These are phyloP conservation scores for Mormyrus hasselquistii DNA, from an alignment of 2,797 vertebrate species.

Conservation along the genomic window DNA sequence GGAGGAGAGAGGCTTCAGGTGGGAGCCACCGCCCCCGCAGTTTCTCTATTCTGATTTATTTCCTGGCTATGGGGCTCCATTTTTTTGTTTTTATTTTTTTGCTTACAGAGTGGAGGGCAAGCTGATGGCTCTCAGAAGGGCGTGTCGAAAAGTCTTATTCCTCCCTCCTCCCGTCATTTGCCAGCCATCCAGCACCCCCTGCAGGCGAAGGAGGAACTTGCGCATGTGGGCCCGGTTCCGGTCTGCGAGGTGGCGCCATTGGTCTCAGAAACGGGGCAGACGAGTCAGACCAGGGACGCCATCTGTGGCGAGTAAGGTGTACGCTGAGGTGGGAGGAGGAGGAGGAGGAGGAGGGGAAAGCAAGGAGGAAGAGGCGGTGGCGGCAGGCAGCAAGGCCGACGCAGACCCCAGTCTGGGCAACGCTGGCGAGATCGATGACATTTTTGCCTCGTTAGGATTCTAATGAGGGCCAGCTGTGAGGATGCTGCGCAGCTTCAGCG, in stretches of 20 bases:
- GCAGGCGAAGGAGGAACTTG: neutral
- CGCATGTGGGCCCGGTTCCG: neutral
- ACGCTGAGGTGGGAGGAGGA: neutral
- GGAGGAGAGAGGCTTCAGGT: conserved; percentile 56
- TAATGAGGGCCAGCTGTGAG: neutral
- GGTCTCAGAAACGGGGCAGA: neutral
- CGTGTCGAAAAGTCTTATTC: conserved; percentile 36
- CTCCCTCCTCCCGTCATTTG: neutral
- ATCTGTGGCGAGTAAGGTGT: too few species aligned
- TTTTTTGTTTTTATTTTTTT: neutral
- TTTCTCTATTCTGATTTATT: neutral
- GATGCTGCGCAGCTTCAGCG: neutral
- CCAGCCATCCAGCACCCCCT: neutral
- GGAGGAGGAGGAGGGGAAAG: neutral
- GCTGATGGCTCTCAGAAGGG: conserved; percentile 41
- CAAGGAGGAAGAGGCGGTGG: neutral
- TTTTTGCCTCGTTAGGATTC: conserved; percentile 12
- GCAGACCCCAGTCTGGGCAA: neutral
- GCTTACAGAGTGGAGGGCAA: conserved; percentile 49
- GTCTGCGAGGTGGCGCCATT: neutral
- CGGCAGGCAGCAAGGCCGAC: neutral
- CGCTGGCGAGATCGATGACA: conserved; percentile 6
- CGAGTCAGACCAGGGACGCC: neutral
- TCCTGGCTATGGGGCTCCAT: neutral
- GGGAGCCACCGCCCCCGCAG: neutral